phyloP scores from a whole-genome alignment of 2,888 invertebrate genomes.

The Drosophila kambysellisi region DNA sequence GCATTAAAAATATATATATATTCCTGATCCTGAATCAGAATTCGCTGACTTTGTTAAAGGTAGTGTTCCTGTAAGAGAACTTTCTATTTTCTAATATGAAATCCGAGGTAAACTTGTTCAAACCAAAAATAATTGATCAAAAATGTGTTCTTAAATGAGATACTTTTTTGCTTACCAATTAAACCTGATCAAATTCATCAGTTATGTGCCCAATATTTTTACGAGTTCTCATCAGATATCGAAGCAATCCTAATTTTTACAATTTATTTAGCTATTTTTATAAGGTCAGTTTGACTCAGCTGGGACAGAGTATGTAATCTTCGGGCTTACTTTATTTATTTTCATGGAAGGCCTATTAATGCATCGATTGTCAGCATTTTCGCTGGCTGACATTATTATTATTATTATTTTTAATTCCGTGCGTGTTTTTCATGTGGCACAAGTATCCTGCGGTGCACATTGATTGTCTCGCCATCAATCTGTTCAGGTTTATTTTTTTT shows the following conservation, averaged over 20 bases:
- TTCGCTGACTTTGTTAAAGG: not conserved
- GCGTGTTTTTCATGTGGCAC: constrained; percentile 50
- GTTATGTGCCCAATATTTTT: not conserved
- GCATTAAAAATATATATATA: not conserved
- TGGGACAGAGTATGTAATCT: not conserved
- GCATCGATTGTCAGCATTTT: constrained; percentile 12
- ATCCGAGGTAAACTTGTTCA: not conserved
- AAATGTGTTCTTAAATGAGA: not conserved
- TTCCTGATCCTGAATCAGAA: not conserved
- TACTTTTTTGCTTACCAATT: not conserved
- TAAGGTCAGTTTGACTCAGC: not conserved
- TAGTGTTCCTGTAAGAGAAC: not conserved
- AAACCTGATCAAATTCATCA: not conserved
- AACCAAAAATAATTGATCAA: not conserved
- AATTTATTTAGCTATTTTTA: not conserved
- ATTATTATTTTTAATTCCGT: constrained; percentile 45
- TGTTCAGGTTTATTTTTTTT: constrained; percentile 28
- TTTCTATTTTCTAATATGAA: not conserved
- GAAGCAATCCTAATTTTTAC: not conserved
- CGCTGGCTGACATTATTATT: constrained; percentile 23
- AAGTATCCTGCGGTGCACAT: constrained; percentile 69
- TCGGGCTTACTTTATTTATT: not conserved
- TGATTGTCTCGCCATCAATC: constrained; percentile 65
- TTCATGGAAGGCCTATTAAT: constrained; percentile 18
- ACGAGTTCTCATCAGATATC: not conserved